Conservation (phyloP, 2,888 invertebrate genomes). For the Apocheima hispidaria region DNA sequence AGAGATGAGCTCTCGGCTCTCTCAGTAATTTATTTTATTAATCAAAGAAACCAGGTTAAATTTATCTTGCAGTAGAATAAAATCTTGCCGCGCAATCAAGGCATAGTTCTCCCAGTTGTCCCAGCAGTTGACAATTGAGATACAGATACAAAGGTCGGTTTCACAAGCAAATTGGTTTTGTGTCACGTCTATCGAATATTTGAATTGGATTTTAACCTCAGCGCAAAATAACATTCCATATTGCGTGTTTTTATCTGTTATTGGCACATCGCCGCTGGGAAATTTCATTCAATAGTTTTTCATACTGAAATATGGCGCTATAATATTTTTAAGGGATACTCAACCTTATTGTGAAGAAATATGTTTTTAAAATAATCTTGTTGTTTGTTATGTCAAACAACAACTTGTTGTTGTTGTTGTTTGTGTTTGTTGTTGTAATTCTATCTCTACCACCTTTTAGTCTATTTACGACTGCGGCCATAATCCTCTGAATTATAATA, state of each 20-base stretch:
- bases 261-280: constrained; percentile 50
- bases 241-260: constrained; percentile 56
- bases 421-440: too few relatives aligned
- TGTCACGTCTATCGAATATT: constrained; percentile 72
- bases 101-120: background rate
- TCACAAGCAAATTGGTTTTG: constrained; percentile 68
- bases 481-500: too few relatives aligned
- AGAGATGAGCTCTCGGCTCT: too few relatives aligned
- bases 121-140: constrained; percentile 49
- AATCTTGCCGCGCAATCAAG: background rate
- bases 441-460: too few relatives aligned
- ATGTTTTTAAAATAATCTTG: too few relatives aligned
- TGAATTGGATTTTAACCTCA: constrained; percentile 80
- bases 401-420: too few relatives aligned
- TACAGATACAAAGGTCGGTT: constrained; percentile 55
- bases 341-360: background rate
- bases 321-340: background rate
- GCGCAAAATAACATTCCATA: constrained; percentile 62
- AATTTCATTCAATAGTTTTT: constrained; percentile 48
- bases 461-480: too few relatives aligned
- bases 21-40: too few relatives aligned
- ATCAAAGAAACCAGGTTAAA: too few relatives aligned
- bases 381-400: too few relatives aligned
- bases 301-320: constrained; percentile 20
- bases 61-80: too few relatives aligned